phyloP scores from a whole-genome alignment of 64 coral and sea anemone species.

The Pocillopora verrucosa region DNA sequence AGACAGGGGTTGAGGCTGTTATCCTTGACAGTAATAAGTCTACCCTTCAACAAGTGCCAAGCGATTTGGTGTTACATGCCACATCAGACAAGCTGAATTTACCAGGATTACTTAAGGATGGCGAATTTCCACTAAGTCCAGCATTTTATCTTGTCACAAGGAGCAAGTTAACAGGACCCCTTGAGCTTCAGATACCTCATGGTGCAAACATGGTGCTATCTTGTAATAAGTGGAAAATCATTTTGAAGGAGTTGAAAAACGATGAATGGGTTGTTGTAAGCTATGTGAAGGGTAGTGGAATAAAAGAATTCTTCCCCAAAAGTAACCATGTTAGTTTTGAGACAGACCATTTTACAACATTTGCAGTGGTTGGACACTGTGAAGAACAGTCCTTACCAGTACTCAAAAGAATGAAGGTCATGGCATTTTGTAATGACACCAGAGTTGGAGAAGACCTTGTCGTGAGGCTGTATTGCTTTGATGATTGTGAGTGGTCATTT shows the following conservation, averaged over 20 bases:
- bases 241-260: not conserved
- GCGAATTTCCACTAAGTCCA: conserved; percentile 25
- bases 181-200: conserved; percentile 47
- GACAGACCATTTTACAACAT: conserved; percentile 30
- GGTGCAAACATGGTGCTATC: conserved; percentile 11
- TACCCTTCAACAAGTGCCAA: not conserved
- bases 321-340: conserved; percentile 33
- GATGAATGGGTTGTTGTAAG: not conserved
- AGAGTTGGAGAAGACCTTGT: conserved; percentile 12
- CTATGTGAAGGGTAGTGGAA: not conserved
- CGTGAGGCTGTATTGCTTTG: conserved; percentile 25
- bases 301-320: not conserved
- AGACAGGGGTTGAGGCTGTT: conserved; percentile 18
- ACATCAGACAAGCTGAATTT: not conserved
- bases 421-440: conserved; percentile 2
- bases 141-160: conserved; percentile 1
- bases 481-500: conserved; percentile 40
- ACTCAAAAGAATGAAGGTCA: conserved; percentile 50
- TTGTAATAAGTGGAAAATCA: conserved; percentile 16
- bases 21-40: not conserved
- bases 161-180: not conserved
- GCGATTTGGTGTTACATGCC: conserved; percentile 8
- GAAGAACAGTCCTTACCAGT: not conserved
- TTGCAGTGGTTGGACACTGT: conserved; percentile 43
- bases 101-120: not conserved